These are phyloP conservation scores for Dendrophyllia cribrosa DNA, from an alignment of 64 coral and sea anemone species.

Conservation along the genomic window DNA sequence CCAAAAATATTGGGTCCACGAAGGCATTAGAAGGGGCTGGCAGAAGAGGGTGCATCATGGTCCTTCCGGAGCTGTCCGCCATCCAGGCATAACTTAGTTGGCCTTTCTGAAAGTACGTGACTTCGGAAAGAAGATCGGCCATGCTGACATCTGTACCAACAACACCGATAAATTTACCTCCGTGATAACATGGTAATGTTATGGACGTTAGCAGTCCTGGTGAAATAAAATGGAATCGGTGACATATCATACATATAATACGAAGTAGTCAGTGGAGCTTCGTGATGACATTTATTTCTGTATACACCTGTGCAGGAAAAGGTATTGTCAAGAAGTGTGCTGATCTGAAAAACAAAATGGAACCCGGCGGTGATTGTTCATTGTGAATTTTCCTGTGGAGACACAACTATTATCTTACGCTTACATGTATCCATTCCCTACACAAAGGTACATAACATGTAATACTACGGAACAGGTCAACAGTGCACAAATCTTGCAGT, in stretches of 20 bases:
- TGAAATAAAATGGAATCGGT: not conserved
- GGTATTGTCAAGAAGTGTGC: too few species aligned
- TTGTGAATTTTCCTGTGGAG: too few species aligned
- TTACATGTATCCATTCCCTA: too few species aligned
- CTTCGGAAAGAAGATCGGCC: constrained; percentile 61
- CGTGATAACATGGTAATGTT: constrained; percentile 61
- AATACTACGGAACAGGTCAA: too few species aligned
- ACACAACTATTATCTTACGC: too few species aligned
- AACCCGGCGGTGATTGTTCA: too few species aligned
- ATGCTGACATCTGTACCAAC: constrained; percentile 60
- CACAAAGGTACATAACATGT: too few species aligned
- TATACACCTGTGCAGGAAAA: too few species aligned
- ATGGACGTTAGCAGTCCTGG: constrained; percentile 67
- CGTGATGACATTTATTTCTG: too few species aligned
- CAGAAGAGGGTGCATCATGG: constrained; percentile 75
- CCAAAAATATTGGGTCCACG: constrained; percentile 55
- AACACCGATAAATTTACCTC: constrained; percentile 69
- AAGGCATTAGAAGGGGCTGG: constrained; percentile 55
- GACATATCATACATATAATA: not conserved
- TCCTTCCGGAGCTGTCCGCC: constrained; percentile 60
- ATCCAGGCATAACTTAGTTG: constrained; percentile 67
- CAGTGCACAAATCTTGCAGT: too few species aligned
- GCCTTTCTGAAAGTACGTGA: constrained; percentile 69
- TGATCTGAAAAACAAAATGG: too few species aligned
- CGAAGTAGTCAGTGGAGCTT: too few species aligned